Conservation (phyloP, 2,113 vertebrate species). For the Cygnus buccinator region DNA sequence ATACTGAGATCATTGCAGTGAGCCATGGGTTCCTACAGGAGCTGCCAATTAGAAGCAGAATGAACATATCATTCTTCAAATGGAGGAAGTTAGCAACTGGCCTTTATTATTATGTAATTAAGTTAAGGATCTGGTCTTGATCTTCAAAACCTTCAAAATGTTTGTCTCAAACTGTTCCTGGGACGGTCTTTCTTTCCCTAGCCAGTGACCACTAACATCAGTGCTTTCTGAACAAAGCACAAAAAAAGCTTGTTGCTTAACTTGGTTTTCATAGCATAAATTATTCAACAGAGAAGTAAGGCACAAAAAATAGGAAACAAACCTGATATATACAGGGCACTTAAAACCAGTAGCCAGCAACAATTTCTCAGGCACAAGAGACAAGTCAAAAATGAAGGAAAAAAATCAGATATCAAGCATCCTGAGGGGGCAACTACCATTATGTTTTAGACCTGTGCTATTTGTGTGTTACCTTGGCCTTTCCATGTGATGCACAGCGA, state of each 20-base stretch:
- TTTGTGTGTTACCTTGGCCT: background rate
- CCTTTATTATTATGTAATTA: constrained; percentile 47
- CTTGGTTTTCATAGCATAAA: constrained; percentile 13
- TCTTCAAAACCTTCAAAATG: constrained; percentile 27
- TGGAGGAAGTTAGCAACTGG: constrained; percentile 36
- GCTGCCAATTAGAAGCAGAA: constrained; percentile 37
- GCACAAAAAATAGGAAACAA: background rate
- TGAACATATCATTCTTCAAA: constrained; percentile 12
- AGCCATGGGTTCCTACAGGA: background rate
- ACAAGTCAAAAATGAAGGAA: background rate
- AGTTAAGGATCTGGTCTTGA: constrained; percentile 33
- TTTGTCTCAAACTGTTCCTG: background rate
- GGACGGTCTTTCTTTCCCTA: background rate
- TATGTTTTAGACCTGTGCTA: background rate
- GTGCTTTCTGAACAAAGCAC: background rate
- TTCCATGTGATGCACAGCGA: background rate
- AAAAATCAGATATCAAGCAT: background rate
- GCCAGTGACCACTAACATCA: background rate
- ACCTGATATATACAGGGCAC: background rate
- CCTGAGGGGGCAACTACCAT: background rate
- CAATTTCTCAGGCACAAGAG: background rate
- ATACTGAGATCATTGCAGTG: constrained; percentile 21
- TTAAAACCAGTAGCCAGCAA: background rate
- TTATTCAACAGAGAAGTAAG: background rate
- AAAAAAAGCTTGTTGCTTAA: constrained; percentile 1